A percentile compares a stretch with the other conserved stretches of the same genome.
Evolutionary conservation across 2,888 invertebrate genomes (phyloP).

Genomic region (Eutolmus rufibarbis): DNA sequence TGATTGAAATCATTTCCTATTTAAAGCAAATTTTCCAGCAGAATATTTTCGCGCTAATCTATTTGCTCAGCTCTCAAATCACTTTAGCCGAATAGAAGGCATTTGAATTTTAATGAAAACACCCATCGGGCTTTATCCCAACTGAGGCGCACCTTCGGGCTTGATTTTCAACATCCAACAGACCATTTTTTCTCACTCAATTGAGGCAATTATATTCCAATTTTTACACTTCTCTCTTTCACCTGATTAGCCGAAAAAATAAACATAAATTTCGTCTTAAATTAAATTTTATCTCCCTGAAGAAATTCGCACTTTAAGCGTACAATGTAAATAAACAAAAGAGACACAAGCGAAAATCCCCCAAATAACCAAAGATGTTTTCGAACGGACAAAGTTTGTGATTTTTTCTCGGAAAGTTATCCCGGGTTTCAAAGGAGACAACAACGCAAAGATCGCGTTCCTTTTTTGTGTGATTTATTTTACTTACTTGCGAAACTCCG

Average conservation of each 20-base stretch:
- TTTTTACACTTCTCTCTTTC: not conserved
- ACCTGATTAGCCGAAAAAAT: not conserved
- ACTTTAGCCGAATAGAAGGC: not conserved
- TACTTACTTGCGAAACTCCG: not conserved
- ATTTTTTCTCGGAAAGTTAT: not conserved
- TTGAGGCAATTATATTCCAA: not conserved
- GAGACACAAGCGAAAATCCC: not conserved
- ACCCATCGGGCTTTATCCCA: not conserved
- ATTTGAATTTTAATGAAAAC: not conserved
- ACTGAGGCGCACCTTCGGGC: not conserved
- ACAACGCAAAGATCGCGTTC: not conserved
- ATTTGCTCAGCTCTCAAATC: not conserved
- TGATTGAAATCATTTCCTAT: not conserved
- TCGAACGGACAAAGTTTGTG: not conserved
- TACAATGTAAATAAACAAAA: not conserved
- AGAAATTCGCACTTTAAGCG: not conserved
- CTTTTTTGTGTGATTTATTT: not conserved
- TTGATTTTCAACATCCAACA: not conserved
- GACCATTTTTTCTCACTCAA: not conserved
- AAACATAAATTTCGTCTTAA: not conserved
- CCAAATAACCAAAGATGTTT: not conserved
- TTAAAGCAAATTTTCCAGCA: not conserved
- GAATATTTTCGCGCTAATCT: not conserved
- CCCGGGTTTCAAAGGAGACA: not conserved
- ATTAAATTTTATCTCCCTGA: not conserved